A percentile compares a stretch with the other conserved stretches of the same genome.
phyloP scores from a whole-genome alignment of 2,113 vertebrate species.

The Oreochromis niloticus region DNA sequence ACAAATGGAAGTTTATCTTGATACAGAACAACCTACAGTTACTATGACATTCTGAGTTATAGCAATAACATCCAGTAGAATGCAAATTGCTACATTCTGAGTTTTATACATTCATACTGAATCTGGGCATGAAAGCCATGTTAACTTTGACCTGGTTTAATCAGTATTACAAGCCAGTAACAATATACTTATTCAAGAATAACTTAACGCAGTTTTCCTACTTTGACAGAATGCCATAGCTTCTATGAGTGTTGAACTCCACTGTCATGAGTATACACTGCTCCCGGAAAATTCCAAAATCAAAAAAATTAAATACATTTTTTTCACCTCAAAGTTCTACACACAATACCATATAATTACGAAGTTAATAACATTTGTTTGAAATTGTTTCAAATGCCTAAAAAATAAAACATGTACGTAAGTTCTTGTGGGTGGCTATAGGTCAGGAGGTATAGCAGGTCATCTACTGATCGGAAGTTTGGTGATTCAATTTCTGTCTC shows the following conservation, averaged over 20 bases:
- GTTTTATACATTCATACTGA: neutral
- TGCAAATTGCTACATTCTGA: neutral
- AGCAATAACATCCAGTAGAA: neutral
- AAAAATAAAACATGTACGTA: neutral
- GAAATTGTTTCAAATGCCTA: neutral
- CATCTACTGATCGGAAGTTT: neutral
- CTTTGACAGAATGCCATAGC: neutral
- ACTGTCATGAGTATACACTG: neutral
- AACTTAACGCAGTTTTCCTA: neutral
- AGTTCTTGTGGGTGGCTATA: neutral
- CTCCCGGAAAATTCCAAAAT: neutral
- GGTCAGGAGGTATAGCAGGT: neutral
- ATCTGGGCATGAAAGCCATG: neutral
- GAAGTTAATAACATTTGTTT: neutral
- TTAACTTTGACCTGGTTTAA: neutral
- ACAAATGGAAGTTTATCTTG: neutral
- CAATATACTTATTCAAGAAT: neutral
- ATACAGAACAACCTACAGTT: neutral
- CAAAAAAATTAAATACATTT: fast-evolving
- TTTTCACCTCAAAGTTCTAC: neutral
- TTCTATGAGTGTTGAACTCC: neutral
- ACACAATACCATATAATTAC: neutral
- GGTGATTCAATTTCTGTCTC: neutral
- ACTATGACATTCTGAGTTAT: neutral
- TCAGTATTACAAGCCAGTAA: neutral